These are phyloP conservation scores for Marisa cornuarietis DNA, from an alignment of 1,140 invertebrate genomes.

Conservation along the genomic window DNA sequence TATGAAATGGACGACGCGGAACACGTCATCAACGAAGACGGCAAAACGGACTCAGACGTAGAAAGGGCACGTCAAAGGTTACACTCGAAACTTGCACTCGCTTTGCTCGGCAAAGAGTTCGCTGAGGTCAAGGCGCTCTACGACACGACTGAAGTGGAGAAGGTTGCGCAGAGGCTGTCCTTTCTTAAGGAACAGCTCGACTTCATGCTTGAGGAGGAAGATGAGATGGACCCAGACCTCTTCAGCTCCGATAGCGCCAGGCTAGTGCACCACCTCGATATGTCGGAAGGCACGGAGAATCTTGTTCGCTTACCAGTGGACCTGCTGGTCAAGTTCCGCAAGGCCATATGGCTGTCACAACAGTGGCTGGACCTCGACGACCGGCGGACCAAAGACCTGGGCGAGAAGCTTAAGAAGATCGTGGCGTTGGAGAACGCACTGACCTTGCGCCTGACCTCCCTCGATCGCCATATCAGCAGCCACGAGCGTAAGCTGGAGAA, in stretches of 20 bases:
- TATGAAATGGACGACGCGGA: slow-evolving; percentile 14
- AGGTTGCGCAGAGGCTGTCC: slow-evolving; percentile 49
- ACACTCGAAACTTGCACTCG: slow-evolving; percentile 45
- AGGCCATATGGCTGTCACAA: slow-evolving; percentile 46
- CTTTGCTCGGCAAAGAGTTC: slow-evolving; percentile 49
- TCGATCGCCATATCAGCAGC: slow-evolving; percentile 44
- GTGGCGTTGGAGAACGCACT: slow-evolving; percentile 41
- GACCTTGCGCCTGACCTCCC: slow-evolving; percentile 34
- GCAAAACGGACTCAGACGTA: slow-evolving; percentile 20
- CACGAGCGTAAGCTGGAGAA: slow-evolving; percentile 45
- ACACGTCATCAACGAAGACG: slow-evolving; percentile 22
- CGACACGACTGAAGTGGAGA: slow-evolving; percentile 53
- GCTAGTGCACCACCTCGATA: slow-evolving; percentile 44
- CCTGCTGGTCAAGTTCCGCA: slow-evolving; percentile 53
- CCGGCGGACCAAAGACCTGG: slow-evolving; percentile 51
- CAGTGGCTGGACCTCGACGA: slow-evolving; percentile 55
- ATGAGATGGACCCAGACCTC: slow-evolving; percentile 44
- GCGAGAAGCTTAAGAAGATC: slow-evolving; percentile 44
- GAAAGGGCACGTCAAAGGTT: slow-evolving; percentile 33
- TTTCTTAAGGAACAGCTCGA: slow-evolving; percentile 55
- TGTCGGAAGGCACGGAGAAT: slow-evolving; percentile 44
- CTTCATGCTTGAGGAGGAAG: slow-evolving; percentile 53
- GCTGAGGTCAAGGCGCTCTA: slow-evolving; percentile 53
- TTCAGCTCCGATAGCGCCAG: slow-evolving; percentile 53
- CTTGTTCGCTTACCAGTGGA: slow-evolving; percentile 52